phyloP scores from a whole-genome alignment of 2,888 invertebrate genomes.

The Drosophila quinaria region DNA sequence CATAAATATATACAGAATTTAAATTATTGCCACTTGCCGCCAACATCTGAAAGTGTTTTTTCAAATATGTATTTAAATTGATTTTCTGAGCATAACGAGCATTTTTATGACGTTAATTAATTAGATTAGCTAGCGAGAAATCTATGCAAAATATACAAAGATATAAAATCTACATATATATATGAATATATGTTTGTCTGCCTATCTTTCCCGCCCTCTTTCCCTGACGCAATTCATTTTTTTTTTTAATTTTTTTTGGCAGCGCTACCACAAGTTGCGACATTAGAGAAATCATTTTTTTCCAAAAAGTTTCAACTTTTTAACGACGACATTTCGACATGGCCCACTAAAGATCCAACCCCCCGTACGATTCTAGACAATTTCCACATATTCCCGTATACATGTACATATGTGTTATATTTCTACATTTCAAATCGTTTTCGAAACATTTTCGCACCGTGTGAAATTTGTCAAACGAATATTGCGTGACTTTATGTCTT shows the following conservation, averaged over 20 bases:
- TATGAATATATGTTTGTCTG: not conserved
- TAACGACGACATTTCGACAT: conserved; percentile 72
- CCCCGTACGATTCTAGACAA: conserved; percentile 9
- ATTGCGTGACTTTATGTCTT: conserved; percentile 33
- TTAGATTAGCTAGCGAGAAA: conserved; percentile 46
- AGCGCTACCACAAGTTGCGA: conserved; percentile 45
- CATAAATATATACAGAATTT: not conserved
- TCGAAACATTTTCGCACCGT: conserved; percentile 50
- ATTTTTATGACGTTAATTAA: conserved; percentile 54
- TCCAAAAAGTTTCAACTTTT: conserved; percentile 65
- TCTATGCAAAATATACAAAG: conserved; percentile 13
- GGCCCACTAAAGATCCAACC: conserved; percentile 59
- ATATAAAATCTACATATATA: conserved; percentile 11
- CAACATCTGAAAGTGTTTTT: conserved; percentile 11
- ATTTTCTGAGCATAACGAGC: conserved; percentile 22
- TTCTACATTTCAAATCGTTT: conserved; percentile 45
- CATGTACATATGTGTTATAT: not conserved
- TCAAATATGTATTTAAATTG: conserved; percentile 20
- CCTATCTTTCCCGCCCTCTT: not conserved
- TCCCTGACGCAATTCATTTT: conserved; percentile 8
- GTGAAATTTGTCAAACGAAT: conserved; percentile 64
- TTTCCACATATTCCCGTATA: not conserved
- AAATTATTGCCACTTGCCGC: conserved; percentile 14
- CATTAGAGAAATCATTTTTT: conserved; percentile 63
- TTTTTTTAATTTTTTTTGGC: conserved; percentile 55